Percentiles rank a stretch among this genome's conserved stretches.
phyloP scores from a whole-genome alignment of 64 coral and sea anemone genomes.

The Catalaphyllia jardinei region DNA sequence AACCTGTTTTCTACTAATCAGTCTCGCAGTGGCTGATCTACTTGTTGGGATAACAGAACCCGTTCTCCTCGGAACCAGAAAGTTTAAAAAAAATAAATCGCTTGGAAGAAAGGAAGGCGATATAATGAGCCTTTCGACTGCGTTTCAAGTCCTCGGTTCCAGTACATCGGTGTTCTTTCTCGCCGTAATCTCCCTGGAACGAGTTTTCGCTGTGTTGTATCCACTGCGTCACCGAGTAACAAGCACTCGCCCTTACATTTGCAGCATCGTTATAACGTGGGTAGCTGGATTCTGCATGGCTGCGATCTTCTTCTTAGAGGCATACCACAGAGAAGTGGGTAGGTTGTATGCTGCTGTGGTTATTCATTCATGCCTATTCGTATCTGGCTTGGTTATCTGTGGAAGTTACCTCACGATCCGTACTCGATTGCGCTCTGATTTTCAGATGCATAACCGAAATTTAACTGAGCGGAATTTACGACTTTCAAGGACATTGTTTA shows the following conservation, averaged over 20 bases:
- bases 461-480: background rate
- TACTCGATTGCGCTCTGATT: background rate
- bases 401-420: background rate
- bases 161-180: constrained; percentile 5
- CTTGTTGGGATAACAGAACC: too few species aligned
- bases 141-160: background rate
- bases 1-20: too few species aligned
- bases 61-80: too few species aligned
- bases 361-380: background rate
- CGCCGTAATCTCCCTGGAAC: background rate
- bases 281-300: background rate
- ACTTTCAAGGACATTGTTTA: constrained; percentile 1
- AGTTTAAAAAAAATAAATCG: too few species aligned
- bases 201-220: background rate
- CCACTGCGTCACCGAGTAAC: background rate
- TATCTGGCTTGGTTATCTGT: background rate
- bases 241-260: background rate
- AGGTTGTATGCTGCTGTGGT: background rate
- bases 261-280: background rate
- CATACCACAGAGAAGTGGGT: background rate
- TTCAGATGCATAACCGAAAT: background rate
- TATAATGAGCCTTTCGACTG: background rate
- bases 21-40: too few species aligned
- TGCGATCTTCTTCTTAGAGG: background rate
- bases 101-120: background rate